phyloP scores from a whole-genome alignment of 2,113 vertebrate genomes.

The Callocephalon fimbriatum region DNA sequence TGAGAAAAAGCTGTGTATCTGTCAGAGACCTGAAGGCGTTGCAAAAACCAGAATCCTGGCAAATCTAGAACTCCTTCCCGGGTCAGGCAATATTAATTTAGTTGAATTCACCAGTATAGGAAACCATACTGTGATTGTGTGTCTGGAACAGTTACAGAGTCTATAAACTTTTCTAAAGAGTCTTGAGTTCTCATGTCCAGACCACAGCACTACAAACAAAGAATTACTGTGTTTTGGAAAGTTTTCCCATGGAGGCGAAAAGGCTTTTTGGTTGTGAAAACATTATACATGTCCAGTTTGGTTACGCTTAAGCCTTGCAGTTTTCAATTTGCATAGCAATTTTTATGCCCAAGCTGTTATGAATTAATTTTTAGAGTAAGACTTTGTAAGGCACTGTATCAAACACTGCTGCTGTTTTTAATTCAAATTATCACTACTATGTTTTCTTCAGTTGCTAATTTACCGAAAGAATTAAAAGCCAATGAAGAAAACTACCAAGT shows the following conservation, averaged over 20 bases:
- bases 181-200: not conserved
- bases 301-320: not conserved
- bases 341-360: not conserved
- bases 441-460: slow-evolving; percentile 19
- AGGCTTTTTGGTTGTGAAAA: not conserved
- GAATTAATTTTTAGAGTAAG: slow-evolving; percentile 18
- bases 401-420: slow-evolving; percentile 7
- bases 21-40: not conserved
- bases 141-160: not conserved
- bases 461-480: slow-evolving; percentile 9
- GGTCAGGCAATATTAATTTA: not conserved
- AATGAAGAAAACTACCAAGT: slow-evolving; percentile 25
- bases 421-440: not conserved
- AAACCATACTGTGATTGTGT: not conserved
- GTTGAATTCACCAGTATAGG: not conserved
- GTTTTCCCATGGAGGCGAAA: not conserved
- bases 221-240: not conserved
- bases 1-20: not conserved
- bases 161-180: not conserved
- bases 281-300: not conserved
- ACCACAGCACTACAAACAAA: not conserved
- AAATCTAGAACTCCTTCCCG: not conserved
- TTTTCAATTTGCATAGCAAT: slow-evolving; percentile 30
- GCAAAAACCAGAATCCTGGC: not conserved
- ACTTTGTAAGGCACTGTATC: slow-evolving; percentile 11